phyloP scores from a whole-genome alignment of 2,797 vertebrate species.

The Siniperca undulata region DNA sequence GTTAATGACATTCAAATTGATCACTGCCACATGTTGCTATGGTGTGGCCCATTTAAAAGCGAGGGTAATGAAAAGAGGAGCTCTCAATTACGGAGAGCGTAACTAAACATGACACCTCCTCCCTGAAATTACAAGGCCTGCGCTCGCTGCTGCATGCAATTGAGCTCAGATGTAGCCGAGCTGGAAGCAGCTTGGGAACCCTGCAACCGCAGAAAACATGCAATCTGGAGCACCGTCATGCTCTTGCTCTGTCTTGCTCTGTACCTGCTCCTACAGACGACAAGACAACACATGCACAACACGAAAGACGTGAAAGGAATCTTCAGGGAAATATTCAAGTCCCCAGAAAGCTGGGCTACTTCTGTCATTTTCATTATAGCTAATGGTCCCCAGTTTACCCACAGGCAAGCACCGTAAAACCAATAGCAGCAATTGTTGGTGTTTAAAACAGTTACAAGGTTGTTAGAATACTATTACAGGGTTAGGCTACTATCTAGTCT shows the following conservation, averaged over 20 bases:
- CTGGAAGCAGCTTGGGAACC: slow-evolving; percentile 12
- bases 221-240: slow-evolving; percentile 39
- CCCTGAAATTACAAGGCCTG: slow-evolving; percentile 62
- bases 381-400: slow-evolving; percentile 57
- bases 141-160: slow-evolving; percentile 35
- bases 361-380: slow-evolving; percentile 70
- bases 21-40: slow-evolving; percentile 79
- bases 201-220: slow-evolving; percentile 12
- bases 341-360: slow-evolving; percentile 41
- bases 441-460: slow-evolving; percentile 31
- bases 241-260: no score
- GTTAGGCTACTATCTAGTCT: background rate
- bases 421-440: slow-evolving; percentile 43
- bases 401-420: slow-evolving; percentile 46
- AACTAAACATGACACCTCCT: slow-evolving; percentile 82
- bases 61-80: slow-evolving; percentile 83
- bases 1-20: slow-evolving; percentile 87
- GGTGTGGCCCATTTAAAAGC: slow-evolving; percentile 73
- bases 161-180: slow-evolving; percentile 11
- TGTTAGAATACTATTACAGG: slow-evolving; percentile 23
- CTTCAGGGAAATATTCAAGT: slow-evolving; percentile 66
- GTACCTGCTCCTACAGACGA: no score
- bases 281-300: slow-evolving; percentile 8
- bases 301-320: slow-evolving; percentile 28
- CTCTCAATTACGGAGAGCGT: slow-evolving; percentile 78